Conservation (phyloP, 1,140 invertebrate genomes). For the Heliothis virescens region DNA sequence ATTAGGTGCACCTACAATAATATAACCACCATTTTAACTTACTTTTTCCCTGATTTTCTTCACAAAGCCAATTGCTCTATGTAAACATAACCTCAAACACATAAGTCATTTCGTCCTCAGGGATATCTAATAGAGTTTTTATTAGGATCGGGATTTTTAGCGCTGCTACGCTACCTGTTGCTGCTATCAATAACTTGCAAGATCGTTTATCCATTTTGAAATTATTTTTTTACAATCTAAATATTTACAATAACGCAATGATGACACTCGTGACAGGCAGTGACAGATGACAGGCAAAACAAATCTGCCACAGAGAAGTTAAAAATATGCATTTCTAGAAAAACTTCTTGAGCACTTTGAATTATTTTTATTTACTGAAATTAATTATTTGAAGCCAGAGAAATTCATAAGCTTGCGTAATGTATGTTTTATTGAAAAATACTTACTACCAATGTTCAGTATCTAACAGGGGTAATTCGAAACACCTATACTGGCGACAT, state of each 20-base stretch:
- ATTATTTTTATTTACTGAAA: too few relatives aligned
- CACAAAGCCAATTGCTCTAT: background rate
- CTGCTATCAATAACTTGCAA: conserved; percentile 72
- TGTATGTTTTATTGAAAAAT: too few relatives aligned
- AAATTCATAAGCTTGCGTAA: too few relatives aligned
- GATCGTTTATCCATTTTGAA: conserved; percentile 54
- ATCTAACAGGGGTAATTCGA: background rate
- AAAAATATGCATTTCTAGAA: too few relatives aligned
- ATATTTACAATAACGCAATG: conserved; percentile 39
- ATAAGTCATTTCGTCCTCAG: conserved; percentile 51
- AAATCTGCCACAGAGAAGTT: too few relatives aligned
- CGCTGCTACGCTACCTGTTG: conserved; percentile 78
- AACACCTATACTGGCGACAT: conserved; percentile 3
- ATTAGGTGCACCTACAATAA: conserved; percentile 91
- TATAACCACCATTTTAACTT: background rate
- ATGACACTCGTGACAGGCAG: background rate
- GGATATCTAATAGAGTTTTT: conserved; percentile 63
- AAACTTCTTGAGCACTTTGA: too few relatives aligned
- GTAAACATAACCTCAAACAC: conserved; percentile 68
- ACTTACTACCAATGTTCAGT: too few relatives aligned
- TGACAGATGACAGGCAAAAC: too few relatives aligned
- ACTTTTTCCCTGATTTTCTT: background rate
- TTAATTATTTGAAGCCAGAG: too few relatives aligned
- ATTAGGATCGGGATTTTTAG: conserved; percentile 75
- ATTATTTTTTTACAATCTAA: conserved; percentile 40